Evolutionary conservation across 2,113 vertebrate genomes (phyloP).

Genomic region (Corythornis vintsioides): DNA sequence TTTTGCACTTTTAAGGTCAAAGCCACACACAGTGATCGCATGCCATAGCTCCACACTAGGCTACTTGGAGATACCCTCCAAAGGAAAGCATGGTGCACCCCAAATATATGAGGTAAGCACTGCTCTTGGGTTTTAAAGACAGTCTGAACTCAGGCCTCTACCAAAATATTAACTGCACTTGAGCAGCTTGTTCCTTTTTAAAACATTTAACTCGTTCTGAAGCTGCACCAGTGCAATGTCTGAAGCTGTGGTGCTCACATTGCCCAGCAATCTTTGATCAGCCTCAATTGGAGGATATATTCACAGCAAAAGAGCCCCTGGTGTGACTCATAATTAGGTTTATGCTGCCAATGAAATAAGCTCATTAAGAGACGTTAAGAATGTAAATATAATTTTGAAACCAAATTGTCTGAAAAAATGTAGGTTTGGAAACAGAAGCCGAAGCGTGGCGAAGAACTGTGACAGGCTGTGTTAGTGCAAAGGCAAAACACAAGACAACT

Average conservation of each 20-base stretch:
- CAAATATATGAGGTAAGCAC: not conserved
- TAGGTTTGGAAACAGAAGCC: slow-evolving; percentile 55
- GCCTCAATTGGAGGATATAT: slow-evolving; percentile 43
- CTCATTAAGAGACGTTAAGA: slow-evolving; percentile 64
- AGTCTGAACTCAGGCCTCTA: not conserved
- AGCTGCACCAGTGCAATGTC: not conserved
- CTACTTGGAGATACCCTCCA: not conserved
- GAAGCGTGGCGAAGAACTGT: slow-evolving; percentile 12
- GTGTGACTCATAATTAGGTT: slow-evolving; percentile 68
- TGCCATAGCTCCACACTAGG: not conserved
- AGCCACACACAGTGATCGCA: not conserved
- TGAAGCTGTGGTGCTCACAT: not conserved
- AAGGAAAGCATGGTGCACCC: not conserved
- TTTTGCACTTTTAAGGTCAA: not conserved
- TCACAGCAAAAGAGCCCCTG: slow-evolving; percentile 49
- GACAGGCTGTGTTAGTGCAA: slow-evolving; percentile 36
- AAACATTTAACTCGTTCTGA: not conserved
- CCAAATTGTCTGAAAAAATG: slow-evolving; percentile 64
- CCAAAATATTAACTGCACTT: not conserved
- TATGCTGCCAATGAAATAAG: slow-evolving; percentile 56
- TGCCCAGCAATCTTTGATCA: slow-evolving; percentile 35
- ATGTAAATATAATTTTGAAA: slow-evolving; percentile 69
- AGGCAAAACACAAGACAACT: slow-evolving; percentile 39
- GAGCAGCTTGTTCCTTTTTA: not conserved
- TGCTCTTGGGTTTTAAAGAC: not conserved